Base-by-base conservation (phyloP, 2,888 invertebrate species). In the Xestoiulus laeticollis region DNA sequence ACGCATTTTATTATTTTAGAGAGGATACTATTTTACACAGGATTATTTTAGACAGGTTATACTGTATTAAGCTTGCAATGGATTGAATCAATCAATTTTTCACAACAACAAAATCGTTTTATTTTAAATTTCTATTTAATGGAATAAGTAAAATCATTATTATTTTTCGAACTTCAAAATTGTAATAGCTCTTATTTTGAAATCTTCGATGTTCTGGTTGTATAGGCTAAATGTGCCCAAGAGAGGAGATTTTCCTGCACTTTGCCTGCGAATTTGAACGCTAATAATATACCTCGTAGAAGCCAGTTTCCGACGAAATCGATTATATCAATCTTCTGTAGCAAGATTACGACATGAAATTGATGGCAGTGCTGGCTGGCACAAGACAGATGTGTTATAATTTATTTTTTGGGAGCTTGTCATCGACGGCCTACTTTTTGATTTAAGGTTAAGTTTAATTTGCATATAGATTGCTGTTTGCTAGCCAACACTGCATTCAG, bases 401-500 rank as follows among this genome's bases (percentile, higher is more conserved):
- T 78, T 30, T 78, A 78, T 78, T 26, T 78, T 78, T 68, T 53
- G 10, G 44, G 48, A 30, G 26, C 78, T 78, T 30, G 78, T 78
- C 78, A 78, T 78, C 78, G 78, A 78, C 3, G 14, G 78, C 30
- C 14, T 78, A 59, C 30, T 78, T 8, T 26, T 26, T 78, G 78
- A 78, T 78, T 78, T 78, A 78, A 30, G 78, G 78, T 78, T 78
- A 16, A 12, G 78, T 32, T 30, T 78, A 78, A 78, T 78, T 78
- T 78, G 30, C 78, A 78, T 78, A 78, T 78, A 78, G 78, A 78
- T 78, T 78, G 78, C 78, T 30, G 30, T 78, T 78, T 16, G 78
- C 78, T 16, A 68, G 22, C 68, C 68, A 10, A 2, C 68, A 68
- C 12, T 78, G 78, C 10, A 16, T 14, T 3, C 30, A 30, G 16